Evolutionary conservation across 1,140 invertebrate species (phyloP).

Genomic region (Nasonia giraulti): DNA sequence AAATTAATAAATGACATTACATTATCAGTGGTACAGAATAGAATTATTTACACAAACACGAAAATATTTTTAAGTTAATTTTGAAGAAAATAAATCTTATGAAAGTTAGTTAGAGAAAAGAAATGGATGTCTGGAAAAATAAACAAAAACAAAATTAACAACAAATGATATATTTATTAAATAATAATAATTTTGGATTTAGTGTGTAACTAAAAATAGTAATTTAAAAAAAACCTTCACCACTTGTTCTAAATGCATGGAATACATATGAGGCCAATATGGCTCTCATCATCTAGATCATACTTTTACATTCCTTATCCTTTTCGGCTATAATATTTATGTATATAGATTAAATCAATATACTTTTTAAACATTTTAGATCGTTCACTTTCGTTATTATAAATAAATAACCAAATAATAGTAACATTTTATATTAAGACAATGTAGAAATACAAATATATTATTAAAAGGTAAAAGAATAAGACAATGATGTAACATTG

Average conservation of each 20-base stretch:
- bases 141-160: conserved; percentile 46
- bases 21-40: neutral
- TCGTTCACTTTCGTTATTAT: conserved; percentile 19
- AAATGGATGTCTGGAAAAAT: conserved; percentile 37
- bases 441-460: conserved; percentile 32
- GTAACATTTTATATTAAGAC: conserved; percentile 40
- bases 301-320: conserved; percentile 17
- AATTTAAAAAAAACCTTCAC: conserved; percentile 46
- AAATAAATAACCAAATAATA: conserved; percentile 47
- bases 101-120: neutral
- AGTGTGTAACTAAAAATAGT: conserved; percentile 39
- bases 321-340: neutral
- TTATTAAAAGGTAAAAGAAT: conserved; percentile 36
- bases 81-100: conserved; percentile 7
- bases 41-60: conserved; percentile 26
- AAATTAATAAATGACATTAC: conserved; percentile 36
- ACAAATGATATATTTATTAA: conserved; percentile 50
- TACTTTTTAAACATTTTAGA: conserved; percentile 34
- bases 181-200: conserved; percentile 44
- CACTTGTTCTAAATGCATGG: conserved; percentile 38
- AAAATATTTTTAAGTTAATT: conserved; percentile 49
- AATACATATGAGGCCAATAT: conserved; percentile 21
- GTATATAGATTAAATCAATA: conserved; percentile 12
- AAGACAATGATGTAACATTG: conserved; percentile 31
- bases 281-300: conserved; percentile 18